Base-by-base conservation (phyloP, 2,797 vertebrate species). In the Agapornis canus region DNA sequence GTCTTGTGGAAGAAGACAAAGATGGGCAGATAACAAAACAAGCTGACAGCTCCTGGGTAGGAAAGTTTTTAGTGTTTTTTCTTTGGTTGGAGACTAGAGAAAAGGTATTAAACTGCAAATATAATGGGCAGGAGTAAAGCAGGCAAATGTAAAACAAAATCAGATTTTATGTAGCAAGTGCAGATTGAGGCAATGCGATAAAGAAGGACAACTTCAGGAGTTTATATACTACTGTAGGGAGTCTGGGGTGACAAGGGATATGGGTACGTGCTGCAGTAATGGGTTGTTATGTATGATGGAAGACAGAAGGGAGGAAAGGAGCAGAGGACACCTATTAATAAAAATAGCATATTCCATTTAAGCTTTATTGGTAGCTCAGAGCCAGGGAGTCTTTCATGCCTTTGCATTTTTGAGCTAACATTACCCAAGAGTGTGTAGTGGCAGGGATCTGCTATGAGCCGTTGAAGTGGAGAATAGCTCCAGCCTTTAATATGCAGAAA, bases 331-430 rank as follows among this genome's bases (percentile, higher is more conserved):
- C 48, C 37, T 86, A 64, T 82, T 89, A 82, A 94, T 92, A 89
- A 93, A 80, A 90, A 81, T 66, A 82, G 11, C n/a, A 66, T 31
- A 57, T 76, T 93, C 86, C 45, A 23, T 89, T 60, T 66, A 77
- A 87, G 78, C 80, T 92, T 94, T 93, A 88, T 82, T 65, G 90
- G 40, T 91, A 82, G 59, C 56, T 89, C 70, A 70, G 87, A 92
- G 69, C 69, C 78, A 43, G 65, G 49, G 32, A 56, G 43, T 42
- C 66, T 93, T 91, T 72, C 82, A 35, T 79, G 92, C 82, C 70
- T 92, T 79, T 56, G 51, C 69, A 86, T 93, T 78, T 92, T 71
- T 19, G 31, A 59, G 65, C 71, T 91, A 52, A 65, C 78, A 40
- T 75, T 73, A 84, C 81, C 81, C 60, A 52, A 17, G 94, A 85